Evolutionary conservation across 92 coral and sea anemone species (phyloP).

Genomic region (Galaxea fascicularis): DNA sequence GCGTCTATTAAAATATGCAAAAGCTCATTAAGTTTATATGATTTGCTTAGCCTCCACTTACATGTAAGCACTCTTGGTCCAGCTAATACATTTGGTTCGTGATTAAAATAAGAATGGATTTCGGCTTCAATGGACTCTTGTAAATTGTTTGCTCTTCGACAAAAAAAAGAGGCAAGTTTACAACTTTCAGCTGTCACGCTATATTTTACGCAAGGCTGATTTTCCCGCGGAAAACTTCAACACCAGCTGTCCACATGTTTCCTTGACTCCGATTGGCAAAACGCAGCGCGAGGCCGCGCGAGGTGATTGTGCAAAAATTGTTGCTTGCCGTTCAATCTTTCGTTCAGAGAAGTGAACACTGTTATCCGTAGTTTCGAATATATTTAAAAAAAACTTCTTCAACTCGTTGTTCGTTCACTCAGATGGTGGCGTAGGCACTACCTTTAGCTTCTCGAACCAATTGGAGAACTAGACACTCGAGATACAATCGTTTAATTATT

Average conservation of each 20-base stretch:
- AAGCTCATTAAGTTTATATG: slow-evolving; percentile 72
- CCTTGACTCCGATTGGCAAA: slow-evolving; percentile 72
- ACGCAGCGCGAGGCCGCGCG: slow-evolving; percentile 49
- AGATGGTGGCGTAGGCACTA: slow-evolving; percentile 45
- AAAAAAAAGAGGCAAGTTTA: slow-evolving; percentile 2
- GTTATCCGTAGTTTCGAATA: slow-evolving; percentile 36
- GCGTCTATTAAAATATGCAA: slow-evolving; percentile 69
- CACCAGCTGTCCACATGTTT: slow-evolving; percentile 68
- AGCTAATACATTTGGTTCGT: slow-evolving; percentile 31
- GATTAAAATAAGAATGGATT: slow-evolving; percentile 34
- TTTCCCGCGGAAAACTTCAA: slow-evolving; percentile 91
- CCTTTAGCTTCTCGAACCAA: slow-evolving; percentile 14
- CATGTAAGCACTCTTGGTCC: slow-evolving; percentile 45
- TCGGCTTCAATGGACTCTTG: slow-evolving; percentile 7
- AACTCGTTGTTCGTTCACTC: slow-evolving; percentile 12
- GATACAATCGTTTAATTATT: slow-evolving; percentile 27
- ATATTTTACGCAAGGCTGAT: slow-evolving; percentile 74
- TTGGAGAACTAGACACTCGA: slow-evolving; percentile 3
- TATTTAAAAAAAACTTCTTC: slow-evolving; percentile 15
- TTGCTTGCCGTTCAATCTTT: slow-evolving; percentile 37
- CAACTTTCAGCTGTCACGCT: slow-evolving; percentile 48
- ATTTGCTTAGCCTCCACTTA: slow-evolving; percentile 49
- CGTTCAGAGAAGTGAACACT: slow-evolving; percentile 43
- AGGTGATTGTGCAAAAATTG: slow-evolving; percentile 47
- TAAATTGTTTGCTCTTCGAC: slow-evolving; percentile 13